Conservation (phyloP, 2,888 invertebrate species). For the Spilarctia lutea region DNA sequence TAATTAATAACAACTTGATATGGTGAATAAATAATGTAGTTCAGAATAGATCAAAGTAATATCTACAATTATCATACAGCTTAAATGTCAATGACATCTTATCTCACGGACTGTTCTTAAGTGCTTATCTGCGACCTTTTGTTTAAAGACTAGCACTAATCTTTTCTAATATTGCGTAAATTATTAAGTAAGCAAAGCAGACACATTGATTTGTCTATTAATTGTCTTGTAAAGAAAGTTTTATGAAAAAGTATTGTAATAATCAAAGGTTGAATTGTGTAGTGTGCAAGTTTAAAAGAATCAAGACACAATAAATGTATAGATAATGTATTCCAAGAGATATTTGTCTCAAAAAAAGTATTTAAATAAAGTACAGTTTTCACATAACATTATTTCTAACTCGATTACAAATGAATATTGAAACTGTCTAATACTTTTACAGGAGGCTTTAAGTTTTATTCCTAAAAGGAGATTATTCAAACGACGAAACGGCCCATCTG, state of each 20-base stretch:
- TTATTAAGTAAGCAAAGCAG: not conserved
- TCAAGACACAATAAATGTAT: not conserved
- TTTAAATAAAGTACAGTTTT: no score
- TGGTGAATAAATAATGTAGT: not conserved
- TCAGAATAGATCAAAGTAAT: not conserved
- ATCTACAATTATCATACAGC: slow-evolving; percentile 6
- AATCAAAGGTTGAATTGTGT: not conserved
- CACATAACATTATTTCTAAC: no score
- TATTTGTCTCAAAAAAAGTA: no score
- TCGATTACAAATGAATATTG: no score
- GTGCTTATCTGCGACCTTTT: slow-evolving; percentile 21
- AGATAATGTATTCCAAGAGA: not conserved
- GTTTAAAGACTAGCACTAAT: slow-evolving; percentile 16
- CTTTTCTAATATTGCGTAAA: slow-evolving; percentile 1
- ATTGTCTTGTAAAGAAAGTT: not conserved
- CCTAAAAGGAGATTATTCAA: no score
- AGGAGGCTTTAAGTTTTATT: no score
- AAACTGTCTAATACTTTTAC: no score
- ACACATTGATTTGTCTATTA: not conserved
- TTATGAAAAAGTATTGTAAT: not conserved
- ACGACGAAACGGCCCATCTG: no score
- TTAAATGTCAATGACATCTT: slow-evolving; percentile 37
- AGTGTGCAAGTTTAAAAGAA: not conserved
- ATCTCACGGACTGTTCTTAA: slow-evolving; percentile 25
- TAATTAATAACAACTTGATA: not conserved